These are phyloP conservation scores for Eupithecia abbreviata DNA, from an alignment of 2,888 invertebrate genomes.

Conservation along the genomic window DNA sequence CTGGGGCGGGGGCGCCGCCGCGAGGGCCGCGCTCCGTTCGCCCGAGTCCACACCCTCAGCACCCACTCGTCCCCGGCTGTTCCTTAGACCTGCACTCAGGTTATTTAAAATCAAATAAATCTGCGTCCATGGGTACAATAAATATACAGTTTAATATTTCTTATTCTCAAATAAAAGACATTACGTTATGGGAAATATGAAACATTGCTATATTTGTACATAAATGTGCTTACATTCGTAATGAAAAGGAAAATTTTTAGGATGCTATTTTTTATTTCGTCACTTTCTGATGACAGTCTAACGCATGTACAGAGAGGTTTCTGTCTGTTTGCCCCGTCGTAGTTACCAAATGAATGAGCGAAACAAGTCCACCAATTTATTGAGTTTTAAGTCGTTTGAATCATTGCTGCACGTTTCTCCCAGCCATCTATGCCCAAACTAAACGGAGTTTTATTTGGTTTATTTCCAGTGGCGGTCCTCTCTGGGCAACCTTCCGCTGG, in stretches of 20 bases:
- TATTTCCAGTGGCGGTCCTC: conserved; percentile 61
- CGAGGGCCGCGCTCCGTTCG: conserved; percentile 86
- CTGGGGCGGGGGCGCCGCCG: conserved; percentile 89
- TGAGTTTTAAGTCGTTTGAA: background rate
- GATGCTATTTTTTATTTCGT: too few relatives aligned
- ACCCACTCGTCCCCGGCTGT: conserved; percentile 89
- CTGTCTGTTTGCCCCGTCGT: background rate
- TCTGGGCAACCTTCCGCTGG: conserved; percentile 91
- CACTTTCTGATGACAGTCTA: background rate
- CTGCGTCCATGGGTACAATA: background rate
- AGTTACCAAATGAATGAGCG: background rate
- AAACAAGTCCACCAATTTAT: too few relatives aligned
- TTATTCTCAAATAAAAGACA: background rate
- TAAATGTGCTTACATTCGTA: too few relatives aligned
- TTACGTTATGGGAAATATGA: too few relatives aligned
- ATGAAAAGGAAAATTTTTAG: too few relatives aligned
- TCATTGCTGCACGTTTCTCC: background rate
- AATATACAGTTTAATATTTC: background rate
- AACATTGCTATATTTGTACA: too few relatives aligned
- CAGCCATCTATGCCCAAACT: background rate
- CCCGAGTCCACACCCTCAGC: conserved; percentile 92
- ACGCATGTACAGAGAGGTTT: too few relatives aligned
- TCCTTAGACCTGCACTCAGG: conserved; percentile 77
- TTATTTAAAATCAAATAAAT: conserved; percentile 24
- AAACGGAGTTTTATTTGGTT: background rate